Evolutionary conservation across 1,140 invertebrate genomes (phyloP).

Genomic region (Zaprionus ghesquierei): DNA sequence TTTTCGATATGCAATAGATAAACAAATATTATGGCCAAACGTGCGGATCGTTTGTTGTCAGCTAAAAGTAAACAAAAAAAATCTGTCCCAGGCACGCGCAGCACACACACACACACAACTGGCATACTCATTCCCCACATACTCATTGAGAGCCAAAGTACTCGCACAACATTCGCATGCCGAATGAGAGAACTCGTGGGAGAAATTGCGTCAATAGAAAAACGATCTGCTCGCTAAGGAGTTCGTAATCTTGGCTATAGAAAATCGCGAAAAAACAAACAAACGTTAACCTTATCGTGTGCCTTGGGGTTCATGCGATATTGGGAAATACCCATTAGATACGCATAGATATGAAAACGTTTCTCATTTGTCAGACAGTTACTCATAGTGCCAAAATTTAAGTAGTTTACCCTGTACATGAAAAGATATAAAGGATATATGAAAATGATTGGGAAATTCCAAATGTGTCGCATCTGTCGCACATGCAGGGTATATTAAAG

Average conservation of each 20-base stretch:
- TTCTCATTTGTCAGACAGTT: not conserved
- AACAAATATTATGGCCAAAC: slow-evolving; percentile 44
- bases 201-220: slow-evolving; percentile 29
- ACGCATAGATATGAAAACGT: not conserved
- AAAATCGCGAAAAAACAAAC: not conserved
- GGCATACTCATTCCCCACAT: not conserved
- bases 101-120: not conserved
- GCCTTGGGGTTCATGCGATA: not conserved
- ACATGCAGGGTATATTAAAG: not conserved
- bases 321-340: not conserved
- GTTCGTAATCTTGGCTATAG: not conserved
- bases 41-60: slow-evolving; percentile 29
- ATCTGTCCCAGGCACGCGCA: slow-evolving; percentile 17
- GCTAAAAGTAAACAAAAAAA: slow-evolving; percentile 38
- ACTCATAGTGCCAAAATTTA: not conserved
- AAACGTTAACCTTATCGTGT: not conserved
- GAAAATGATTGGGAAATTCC: no score
- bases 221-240: not conserved
- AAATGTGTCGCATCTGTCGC: no score
- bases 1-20: slow-evolving; percentile 37
- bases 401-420: not conserved
- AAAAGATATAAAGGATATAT: no score
- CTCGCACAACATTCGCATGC: slow-evolving; percentile 23
- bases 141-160: not conserved
- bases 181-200: not conserved